These are phyloP conservation scores for Hyalella azteca DNA, from an alignment of 2,888 invertebrate genomes.

Conservation along the genomic window DNA sequence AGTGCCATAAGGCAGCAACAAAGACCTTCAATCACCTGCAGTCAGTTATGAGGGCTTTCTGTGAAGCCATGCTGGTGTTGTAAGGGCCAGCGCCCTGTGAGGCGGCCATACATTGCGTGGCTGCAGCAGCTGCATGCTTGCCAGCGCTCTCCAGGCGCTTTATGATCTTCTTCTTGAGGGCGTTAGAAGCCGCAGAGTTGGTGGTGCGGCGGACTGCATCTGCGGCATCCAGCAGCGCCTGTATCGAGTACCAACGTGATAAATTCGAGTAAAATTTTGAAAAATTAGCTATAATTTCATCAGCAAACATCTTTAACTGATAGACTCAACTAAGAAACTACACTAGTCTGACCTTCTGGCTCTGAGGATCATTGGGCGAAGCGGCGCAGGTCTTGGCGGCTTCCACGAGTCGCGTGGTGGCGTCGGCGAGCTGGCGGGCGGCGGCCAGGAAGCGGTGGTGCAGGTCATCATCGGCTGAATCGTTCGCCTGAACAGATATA, in stretches of 20 bases:
- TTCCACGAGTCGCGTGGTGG: conserved; percentile 95
- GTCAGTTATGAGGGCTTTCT: conserved; percentile 66
- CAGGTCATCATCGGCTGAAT: conserved; percentile 83
- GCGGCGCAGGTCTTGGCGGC: conserved; percentile 92
- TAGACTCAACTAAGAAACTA: not conserved
- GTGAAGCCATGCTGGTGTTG: conserved; percentile 72
- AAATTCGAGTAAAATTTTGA: not conserved
- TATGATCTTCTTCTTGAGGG: conserved; percentile 75
- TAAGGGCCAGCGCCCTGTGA: conserved; percentile 81
- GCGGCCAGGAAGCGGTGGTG: conserved; percentile 90
- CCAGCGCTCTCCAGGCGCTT: conserved; percentile 70
- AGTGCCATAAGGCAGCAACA: too few species aligned
- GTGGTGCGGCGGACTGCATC: conserved; percentile 88
- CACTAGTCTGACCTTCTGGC: conserved; percentile 67
- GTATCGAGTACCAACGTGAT: conserved; percentile 60
- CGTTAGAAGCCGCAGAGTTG: conserved; percentile 84
- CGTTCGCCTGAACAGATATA: conserved; percentile 84
- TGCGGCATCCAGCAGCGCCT: conserved; percentile 83
- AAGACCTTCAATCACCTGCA: conserved; percentile 5
- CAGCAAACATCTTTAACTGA: not conserved
- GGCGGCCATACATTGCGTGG: conserved; percentile 89
- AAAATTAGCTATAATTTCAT: not conserved
- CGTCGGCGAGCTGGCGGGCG: conserved; percentile 91
- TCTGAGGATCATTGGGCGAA: conserved; percentile 78
- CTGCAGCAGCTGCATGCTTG: conserved; percentile 83